Evolutionary conservation across 2,797 vertebrate genomes (phyloP).

Genomic region (Oreonectes daqikongensis): DNA sequence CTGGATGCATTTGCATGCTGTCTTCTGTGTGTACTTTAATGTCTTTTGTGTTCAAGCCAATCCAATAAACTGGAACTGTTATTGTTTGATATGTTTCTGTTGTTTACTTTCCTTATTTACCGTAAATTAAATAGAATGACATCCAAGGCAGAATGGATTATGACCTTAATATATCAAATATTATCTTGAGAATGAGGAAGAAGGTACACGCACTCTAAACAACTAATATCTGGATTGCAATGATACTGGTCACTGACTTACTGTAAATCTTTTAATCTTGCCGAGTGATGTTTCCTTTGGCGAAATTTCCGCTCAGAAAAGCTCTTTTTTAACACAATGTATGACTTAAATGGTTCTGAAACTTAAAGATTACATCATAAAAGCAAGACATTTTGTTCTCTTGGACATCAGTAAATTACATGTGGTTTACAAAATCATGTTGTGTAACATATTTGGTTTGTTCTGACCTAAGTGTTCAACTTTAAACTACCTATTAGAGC

Average conservation of each 20-base stretch:
- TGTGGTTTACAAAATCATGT: background rate
- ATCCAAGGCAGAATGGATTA: background rate
- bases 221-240: background rate
- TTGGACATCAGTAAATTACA: background rate
- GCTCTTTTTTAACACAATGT: constrained; percentile 18
- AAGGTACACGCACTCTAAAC: background rate
- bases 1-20: background rate
- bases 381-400: constrained; percentile 1
- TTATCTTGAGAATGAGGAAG: background rate
- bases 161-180: background rate
- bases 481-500: background rate
- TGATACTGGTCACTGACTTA: background rate
- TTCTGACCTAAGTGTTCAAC: background rate
- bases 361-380: constrained; percentile 3
- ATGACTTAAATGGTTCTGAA: background rate
- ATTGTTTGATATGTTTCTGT: constrained; percentile 16
- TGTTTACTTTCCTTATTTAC: background rate
- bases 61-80: constrained; percentile 78
- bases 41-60: constrained; percentile 28
- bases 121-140: background rate
- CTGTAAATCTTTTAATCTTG: constrained; percentile 29
- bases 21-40: constrained; percentile 9
- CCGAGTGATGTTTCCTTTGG: constrained; percentile 21
- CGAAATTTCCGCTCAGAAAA: constrained; percentile 44
- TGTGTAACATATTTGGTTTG: background rate